Evolutionary conservation across 2,113 vertebrate species (phyloP), one percentile per base, ranked within the genome.

Genomic region (Aptenodytes patagonicus): DNA sequence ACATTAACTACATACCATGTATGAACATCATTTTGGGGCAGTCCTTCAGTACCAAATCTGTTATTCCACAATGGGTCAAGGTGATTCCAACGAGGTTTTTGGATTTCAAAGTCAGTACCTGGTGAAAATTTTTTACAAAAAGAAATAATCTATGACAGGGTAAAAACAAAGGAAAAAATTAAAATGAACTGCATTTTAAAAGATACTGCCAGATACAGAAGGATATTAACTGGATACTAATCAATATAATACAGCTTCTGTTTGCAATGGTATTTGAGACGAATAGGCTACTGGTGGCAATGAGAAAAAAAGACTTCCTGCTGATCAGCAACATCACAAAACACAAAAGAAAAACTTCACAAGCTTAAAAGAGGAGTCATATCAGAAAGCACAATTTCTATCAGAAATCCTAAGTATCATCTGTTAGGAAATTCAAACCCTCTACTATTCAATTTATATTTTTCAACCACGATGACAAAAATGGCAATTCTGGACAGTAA

Each of bases 21-120:
- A 99, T 99, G 96, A 99, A 99, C 99, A 99, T 99, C 99, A 99
- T 99, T 98, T 99, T 99, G 75, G 99, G 99, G 69, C 99, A 99
- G 94, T 99, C 99, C 97, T 99, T 99, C 40, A 99, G 98, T 51
- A 99, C 98, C 75, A 99, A 97, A 97, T 99, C 99, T 66, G 99
- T 99, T 95, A 99, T 99, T 76, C 99, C 99, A 97, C 99, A 99
- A 94, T 99, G 99, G 77, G 99, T 99, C 97, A 99, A 97, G 16
- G 99, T 99, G 97, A 99, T 99, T 91, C 99, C 99, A 90, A 99
- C 99, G 44, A 99, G 98, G 95, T 99, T 99, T 98, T 99, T 99
- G 62, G 99, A 99, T 98, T 99, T 99, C 93, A 99, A 98, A 84
- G 98, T 98, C 93, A 99, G 98, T 79, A 99, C 98, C 99, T 99